A percentile compares a stretch with the other conserved stretches of the same genome.
Evolutionary conservation across 1,140 invertebrate genomes (phyloP).

Genomic region (Drosophila pseudoobscura): DNA sequence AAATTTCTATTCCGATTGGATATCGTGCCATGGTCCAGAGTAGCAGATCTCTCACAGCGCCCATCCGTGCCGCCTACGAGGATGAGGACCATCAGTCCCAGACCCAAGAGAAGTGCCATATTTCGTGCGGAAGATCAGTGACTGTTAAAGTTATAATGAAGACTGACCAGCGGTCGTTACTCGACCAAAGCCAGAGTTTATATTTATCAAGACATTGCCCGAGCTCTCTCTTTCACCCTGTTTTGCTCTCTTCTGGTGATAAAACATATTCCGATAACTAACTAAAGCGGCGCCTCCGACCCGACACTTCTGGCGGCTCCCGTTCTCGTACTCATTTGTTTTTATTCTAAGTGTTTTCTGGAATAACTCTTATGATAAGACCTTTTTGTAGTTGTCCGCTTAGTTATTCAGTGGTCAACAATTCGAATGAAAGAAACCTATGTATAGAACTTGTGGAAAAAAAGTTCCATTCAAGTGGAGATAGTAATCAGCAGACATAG

Average conservation of each 20-base stretch:
- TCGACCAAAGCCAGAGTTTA: background rate
- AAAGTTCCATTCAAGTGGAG: background rate
- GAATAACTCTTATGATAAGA: too few species aligned
- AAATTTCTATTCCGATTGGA: background rate
- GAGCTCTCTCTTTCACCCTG: background rate
- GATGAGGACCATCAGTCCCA: background rate
- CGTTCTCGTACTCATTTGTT: background rate
- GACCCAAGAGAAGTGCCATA: slow-evolving; percentile 16
- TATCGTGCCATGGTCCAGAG: slow-evolving; percentile 15
- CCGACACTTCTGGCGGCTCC: too few species aligned
- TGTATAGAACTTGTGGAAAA: background rate
- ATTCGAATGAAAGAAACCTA: too few species aligned
- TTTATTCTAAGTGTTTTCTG: too few species aligned
- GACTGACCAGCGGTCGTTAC: slow-evolving; percentile 11
- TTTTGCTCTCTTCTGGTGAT: background rate
- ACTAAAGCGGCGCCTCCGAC: too few species aligned
- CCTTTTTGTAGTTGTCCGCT: too few species aligned
- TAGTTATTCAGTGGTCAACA: too few species aligned
- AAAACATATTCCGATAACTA: too few species aligned
- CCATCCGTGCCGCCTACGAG: background rate
- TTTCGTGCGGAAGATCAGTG: background rate
- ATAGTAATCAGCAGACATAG: background rate
- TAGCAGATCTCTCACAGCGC: slow-evolving; percentile 16
- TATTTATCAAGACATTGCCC: slow-evolving; percentile 1
- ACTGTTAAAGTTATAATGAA: background rate